Percentiles rank a stretch among this genome's conserved stretches.
Evolutionary conservation across 2,797 vertebrate genomes (phyloP).

Genomic region (Erpetoichthys calabaricus): DNA sequence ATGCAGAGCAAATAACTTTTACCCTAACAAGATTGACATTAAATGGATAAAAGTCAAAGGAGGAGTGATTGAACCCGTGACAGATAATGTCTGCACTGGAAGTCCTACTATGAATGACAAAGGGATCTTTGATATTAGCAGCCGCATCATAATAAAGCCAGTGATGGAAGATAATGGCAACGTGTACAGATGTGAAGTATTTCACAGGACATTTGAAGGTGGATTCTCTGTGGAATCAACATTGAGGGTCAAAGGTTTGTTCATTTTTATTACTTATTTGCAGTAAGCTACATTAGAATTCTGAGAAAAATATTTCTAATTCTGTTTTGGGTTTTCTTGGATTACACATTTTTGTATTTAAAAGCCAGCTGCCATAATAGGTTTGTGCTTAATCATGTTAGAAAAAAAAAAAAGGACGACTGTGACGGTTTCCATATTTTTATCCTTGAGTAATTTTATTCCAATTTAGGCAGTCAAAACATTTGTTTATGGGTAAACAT

Average conservation of each 20-base stretch:
- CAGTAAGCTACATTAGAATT: too few species aligned
- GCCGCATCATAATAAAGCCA: background rate
- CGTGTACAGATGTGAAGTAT: background rate
- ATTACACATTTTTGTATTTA: too few species aligned
- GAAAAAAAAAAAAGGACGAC: too few species aligned
- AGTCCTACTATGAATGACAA: background rate
- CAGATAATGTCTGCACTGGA: background rate
- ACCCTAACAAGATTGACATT: constrained; percentile 3
- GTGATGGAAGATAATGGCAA: background rate
- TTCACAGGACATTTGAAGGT: background rate
- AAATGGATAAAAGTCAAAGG: background rate
- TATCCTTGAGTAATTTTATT: too few species aligned
- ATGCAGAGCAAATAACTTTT: constrained; percentile 4
- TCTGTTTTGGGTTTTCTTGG: too few species aligned
- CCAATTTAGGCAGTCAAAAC: too few species aligned
- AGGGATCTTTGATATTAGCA: background rate
- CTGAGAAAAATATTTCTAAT: too few species aligned
- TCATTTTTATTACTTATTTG: background rate
- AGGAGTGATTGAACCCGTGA: background rate
- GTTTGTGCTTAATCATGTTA: too few species aligned
- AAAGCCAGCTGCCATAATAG: too few species aligned
- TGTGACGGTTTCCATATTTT: too few species aligned
- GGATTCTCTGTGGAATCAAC: background rate
- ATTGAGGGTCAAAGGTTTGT: background rate
- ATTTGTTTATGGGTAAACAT: too few species aligned